Conservation (phyloP, 2,797 vertebrate genomes). For the Gallinago nigripennis region DNA sequence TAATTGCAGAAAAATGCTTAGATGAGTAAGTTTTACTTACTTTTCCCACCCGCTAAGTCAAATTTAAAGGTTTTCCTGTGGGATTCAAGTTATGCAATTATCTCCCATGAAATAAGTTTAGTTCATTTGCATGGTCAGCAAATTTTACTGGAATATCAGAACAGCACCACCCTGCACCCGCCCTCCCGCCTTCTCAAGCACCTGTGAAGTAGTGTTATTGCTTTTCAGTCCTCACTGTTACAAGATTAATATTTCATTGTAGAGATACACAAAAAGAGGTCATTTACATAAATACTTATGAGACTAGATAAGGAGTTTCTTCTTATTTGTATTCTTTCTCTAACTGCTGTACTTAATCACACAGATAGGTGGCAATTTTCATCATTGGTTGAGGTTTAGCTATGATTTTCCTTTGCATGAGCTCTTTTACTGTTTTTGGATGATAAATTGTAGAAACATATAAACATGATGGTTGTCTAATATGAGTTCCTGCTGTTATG, state of each 20-base stretch:
- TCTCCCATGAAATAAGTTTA: background rate
- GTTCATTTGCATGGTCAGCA: background rate
- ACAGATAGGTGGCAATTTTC: background rate
- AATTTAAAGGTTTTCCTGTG: background rate
- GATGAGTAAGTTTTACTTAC: background rate
- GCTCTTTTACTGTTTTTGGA: background rate
- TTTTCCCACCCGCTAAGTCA: background rate
- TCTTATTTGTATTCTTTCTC: background rate
- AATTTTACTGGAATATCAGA: background rate
- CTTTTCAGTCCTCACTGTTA: background rate
- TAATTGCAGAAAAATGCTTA: background rate
- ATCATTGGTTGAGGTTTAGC: background rate
- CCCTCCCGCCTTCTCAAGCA: background rate
- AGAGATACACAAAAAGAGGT: background rate
- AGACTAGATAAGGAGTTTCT: background rate
- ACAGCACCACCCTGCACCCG: background rate
- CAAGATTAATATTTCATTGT: background rate
- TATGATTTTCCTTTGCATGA: background rate
- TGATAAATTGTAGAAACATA: background rate
- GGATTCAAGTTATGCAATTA: background rate
- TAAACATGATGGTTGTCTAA: background rate
- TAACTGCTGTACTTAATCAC: background rate
- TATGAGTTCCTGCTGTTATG: background rate
- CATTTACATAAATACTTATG: background rate
- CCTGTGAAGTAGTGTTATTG: fast-evolving